Base-by-base conservation (phyloP, 2,888 invertebrate genomes). In the Myopa tessellatipennis region DNA sequence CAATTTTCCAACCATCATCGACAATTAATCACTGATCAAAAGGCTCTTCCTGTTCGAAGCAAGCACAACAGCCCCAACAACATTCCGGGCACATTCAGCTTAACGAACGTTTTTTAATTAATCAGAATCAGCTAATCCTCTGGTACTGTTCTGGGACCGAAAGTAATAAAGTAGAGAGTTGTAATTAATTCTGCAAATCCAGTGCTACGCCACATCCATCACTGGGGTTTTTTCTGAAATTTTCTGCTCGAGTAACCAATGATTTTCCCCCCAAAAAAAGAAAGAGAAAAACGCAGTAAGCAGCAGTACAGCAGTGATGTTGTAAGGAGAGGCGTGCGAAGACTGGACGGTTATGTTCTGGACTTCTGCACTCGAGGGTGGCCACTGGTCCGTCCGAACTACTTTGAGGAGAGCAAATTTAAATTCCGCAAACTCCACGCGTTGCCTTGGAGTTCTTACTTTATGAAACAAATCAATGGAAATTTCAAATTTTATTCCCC, bases 381-480 rank as follows among this genome's bases (percentile, higher is more conserved):
- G 26, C 45, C 45, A 10, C 10, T 10, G 7, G 10, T 45, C 45
- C 45, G 45, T 10, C 10, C 45, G 45, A 45, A 45, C 45, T 6
- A 45, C 45, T 45, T 2, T 7, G 50, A 68, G 40, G 8, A 12
- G 6, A 72, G 18, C n/a, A 84, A 85, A 85, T 85, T 85, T 83
- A 77, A 82, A 77, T 84, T 82, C 81, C 79, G 76, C 82, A 83
- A 83, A 84, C 82, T 79, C 80, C 81, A 81, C 80, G 71, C 81
- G 52, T 61, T 75, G 80, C 45, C 45, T 1, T 45, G 10, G 45
- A 45, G 45, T 45, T 82, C 80, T 84, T 80, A 80, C 58, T 77
- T 73, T 50, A 82, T 78, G 82, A 81, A 80, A 82, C 82, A 86
- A 86, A 85, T 86, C 84, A 86, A 87, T 85, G 84, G 82, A 85